Base-by-base conservation (phyloP, 2,113 vertebrate genomes). In the Gasterosteus aculeatus region DNA sequence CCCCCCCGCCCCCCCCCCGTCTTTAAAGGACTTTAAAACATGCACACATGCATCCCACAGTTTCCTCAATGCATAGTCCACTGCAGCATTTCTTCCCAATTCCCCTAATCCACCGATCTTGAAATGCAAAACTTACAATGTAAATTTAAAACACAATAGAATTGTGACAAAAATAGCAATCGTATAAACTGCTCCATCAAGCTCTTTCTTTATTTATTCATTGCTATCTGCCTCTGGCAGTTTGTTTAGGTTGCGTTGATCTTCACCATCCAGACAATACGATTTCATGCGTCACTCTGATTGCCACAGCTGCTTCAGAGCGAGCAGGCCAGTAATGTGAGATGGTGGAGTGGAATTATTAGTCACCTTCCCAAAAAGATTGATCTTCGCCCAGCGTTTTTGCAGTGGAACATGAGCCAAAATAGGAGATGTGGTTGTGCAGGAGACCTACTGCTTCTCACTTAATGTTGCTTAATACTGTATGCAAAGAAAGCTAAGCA, bases 401-500 rank as follows among this genome's bases (percentile, higher is more conserved):
- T 16, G 7, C 56, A 35, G 46, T 35, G 18, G 35, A 16, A 39
- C 33, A 39, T 39, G 7, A 54, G 10, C 18, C 1, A 4, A 42
- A 10, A 31, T 15, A 41, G 42, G 12, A 39, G 16, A 26, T 12
- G 26, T 6, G 26, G 18, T 49, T 7, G 10, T 9, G 0, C 10
- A 10, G 10, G 5, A 9, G 42, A 38, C 38, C 26, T 46, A 10
- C n/a, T 1, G n/a, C 22, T 53, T 53, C 51, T 3, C 46, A 6
- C 46, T 31, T 44, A 26, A 26, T 26, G 49, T 66, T 41, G 49
- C 29, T 31, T 41, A 67, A 47, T 51, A n/a, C 47, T 51, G 19
- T 81, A 72, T 81, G 81, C 69, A 67, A 57, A 73, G 69, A 33
- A 61, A 71, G 54, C 74, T 35, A n/a, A 6, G 22, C 68, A 70